phyloP scores from a whole-genome alignment of 2,113 vertebrate genomes.

The Podiceps cristatus region DNA sequence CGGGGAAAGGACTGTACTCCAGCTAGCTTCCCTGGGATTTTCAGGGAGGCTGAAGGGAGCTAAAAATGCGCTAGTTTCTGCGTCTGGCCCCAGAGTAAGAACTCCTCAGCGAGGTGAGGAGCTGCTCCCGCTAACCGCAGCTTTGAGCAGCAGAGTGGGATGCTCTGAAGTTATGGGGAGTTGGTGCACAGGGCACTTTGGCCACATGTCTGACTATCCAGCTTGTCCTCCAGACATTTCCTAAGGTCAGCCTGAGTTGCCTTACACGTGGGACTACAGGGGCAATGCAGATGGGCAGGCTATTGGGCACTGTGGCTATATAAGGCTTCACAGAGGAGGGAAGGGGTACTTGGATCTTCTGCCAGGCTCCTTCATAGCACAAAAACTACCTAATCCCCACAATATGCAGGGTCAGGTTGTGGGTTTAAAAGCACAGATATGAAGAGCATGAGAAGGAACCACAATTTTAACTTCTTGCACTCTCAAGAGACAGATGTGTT shows the following conservation, averaged over 20 bases:
- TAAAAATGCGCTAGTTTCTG: background rate
- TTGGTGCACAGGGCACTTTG: background rate
- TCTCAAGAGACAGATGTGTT: background rate
- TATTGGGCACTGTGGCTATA: background rate
- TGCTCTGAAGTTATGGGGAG: background rate
- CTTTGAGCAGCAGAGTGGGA: background rate
- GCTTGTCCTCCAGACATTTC: background rate
- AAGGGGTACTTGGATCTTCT: background rate
- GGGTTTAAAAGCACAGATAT: background rate
- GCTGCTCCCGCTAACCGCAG: fast-evolving
- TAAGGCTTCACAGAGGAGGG: background rate
- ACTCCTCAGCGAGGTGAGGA: background rate
- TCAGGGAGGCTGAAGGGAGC: background rate
- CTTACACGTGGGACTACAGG: background rate
- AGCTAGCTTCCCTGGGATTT: background rate
- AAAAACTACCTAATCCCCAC: background rate
- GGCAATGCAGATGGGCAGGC: background rate
- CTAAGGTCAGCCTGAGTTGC: background rate
- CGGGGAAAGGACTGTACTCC: background rate
- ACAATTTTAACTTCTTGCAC: background rate
- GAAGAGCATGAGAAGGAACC: background rate
- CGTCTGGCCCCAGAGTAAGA: background rate
- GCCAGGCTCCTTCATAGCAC: background rate
- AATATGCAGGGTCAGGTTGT: background rate
- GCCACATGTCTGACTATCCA: background rate